Percentiles rank a stretch among this genome's conserved stretches.
Evolutionary conservation across 2,113 vertebrate genomes (phyloP).

Genomic region (Mormoops blainvillei): DNA sequence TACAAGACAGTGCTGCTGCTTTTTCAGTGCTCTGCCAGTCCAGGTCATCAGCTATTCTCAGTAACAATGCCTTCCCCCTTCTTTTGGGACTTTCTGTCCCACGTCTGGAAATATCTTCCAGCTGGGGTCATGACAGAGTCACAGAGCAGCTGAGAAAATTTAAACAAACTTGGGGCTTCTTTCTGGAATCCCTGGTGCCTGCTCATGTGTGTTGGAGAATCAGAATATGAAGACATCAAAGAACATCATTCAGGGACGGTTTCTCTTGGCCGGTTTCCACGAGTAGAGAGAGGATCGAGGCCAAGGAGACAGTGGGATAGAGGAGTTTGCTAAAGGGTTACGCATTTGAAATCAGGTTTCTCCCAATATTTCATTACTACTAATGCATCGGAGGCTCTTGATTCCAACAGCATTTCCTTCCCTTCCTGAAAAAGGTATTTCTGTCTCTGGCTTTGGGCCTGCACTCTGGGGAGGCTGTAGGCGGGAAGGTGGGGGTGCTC

Average conservation of each 20-base stretch:
- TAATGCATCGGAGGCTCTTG: conserved; percentile 35
- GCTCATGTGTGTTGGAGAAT: neutral
- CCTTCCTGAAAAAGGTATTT: conserved; percentile 77
- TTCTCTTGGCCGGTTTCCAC: conserved; percentile 35
- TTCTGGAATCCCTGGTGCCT: neutral
- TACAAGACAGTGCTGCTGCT: neutral
- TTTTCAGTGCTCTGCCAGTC: neutral
- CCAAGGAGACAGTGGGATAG: neutral
- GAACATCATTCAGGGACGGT: neutral
- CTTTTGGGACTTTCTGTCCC: conserved; percentile 34
- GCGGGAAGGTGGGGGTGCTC: conserved; percentile 1
- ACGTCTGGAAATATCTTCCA: conserved; percentile 40
- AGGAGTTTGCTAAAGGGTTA: neutral
- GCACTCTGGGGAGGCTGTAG: conserved; percentile 50
- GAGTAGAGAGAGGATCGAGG: neutral
- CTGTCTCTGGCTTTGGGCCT: conserved; percentile 65
- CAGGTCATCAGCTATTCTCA: neutral
- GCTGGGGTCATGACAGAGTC: conserved; percentile 35
- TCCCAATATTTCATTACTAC: conserved; percentile 19
- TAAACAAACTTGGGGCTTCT: neutral
- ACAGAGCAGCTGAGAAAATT: conserved; percentile 33
- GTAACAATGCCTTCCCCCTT: neutral
- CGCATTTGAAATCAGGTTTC: conserved; percentile 18
- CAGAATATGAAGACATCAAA: neutral
- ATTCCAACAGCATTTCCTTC: conserved; percentile 73